Evolutionary conservation across 1,140 invertebrate species (phyloP), one percentile per base, ranked within the genome.

Genomic region (Drosophila athabasca): DNA sequence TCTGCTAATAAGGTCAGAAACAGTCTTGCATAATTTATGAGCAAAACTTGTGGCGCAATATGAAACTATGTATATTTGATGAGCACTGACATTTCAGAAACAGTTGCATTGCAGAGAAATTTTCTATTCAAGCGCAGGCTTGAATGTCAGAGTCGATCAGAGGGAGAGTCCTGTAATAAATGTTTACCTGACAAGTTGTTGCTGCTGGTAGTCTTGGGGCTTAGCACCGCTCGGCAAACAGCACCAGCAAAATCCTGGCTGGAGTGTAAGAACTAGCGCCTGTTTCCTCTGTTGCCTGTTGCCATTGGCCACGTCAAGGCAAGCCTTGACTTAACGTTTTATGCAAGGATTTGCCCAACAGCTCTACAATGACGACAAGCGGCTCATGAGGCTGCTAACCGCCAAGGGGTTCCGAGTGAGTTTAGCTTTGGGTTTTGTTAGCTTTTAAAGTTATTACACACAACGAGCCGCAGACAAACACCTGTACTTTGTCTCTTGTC

Each of bases 381-480:
- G 69, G 79, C 75, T 61, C 58, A 66, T n/a, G 43, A 41, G 26
- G 15, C 13, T 35, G 51, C 44, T 29, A 35, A 50, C 46, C 62
- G 60, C 68, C 62, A 74, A 78, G 76, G 52, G 57, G 35, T 39
- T 2, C 11, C 11, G 35, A 13, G 35, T 11, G 4, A 13, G 35
- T 4, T 35, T 3, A 9, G 31, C 9, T 35, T 35, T 35, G 31
- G 2, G 29, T 29, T 71, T 76, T 88, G 82, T 88, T 88, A 65
- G 79, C 82, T 88, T 87, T 82, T 82, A 62, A 87, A 85, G 69
- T 87, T 87, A 87, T 81, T 78, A 76, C 48, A 67, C 62, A 74
- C 62, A 50, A 58, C 54, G 41, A 62, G 22, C n/a, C 48, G 11
- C 26, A 45, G 45, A 61, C 52, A 64, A 39, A 59, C 50, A 64